A percentile compares a stretch with the other conserved stretches of the same genome.
phyloP scores from a whole-genome alignment of 2,113 vertebrate species.

The Pelodiscus sinensis region DNA sequence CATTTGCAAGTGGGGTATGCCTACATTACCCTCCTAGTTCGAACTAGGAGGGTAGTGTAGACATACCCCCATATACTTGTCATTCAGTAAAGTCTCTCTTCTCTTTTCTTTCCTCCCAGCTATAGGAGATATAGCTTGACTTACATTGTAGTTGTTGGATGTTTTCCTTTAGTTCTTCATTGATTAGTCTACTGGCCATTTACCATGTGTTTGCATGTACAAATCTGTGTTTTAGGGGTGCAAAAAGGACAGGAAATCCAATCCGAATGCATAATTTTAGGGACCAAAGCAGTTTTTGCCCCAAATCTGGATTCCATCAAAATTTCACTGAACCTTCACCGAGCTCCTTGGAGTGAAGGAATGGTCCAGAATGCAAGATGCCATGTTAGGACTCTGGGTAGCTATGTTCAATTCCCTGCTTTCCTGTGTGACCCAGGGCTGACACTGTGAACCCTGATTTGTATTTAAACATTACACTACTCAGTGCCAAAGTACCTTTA shows the following conservation, averaged over 20 bases:
- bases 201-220: not conserved
- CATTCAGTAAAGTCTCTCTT: not conserved
- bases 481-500: not conserved
- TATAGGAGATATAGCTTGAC: not conserved
- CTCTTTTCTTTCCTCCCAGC: not conserved
- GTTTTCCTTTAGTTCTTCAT: not conserved
- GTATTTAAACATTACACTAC: not conserved
- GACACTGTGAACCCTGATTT: not conserved
- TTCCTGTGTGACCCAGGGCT: not conserved
- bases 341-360: not conserved
- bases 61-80: not conserved
- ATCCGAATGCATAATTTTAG: not conserved
- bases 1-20: too few relatives aligned
- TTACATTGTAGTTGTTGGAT: not conserved
- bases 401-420: not conserved
- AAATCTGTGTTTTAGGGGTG: not conserved
- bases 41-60: too few relatives aligned
- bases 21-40: too few relatives aligned
- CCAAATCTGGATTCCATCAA: not conserved
- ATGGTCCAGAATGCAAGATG: not conserved
- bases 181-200: too few relatives aligned
- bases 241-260: not conserved
- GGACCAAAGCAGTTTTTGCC: not conserved
- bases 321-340: not conserved
- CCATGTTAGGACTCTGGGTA: not conserved